These are phyloP conservation scores for Podotricha telesiphe DNA, from an alignment of 2,888 invertebrate species.

Conservation along the genomic window DNA sequence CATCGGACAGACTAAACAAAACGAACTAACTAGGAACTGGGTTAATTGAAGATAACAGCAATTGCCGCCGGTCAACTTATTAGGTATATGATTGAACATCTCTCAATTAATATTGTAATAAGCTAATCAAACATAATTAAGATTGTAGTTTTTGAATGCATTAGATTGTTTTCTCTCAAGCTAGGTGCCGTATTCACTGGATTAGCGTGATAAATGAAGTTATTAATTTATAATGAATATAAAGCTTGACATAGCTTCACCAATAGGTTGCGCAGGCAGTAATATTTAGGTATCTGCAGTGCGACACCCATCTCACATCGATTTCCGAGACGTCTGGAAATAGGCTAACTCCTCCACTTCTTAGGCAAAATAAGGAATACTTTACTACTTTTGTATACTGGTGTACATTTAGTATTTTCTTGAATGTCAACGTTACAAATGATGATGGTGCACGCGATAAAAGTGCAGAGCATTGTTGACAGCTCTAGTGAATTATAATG, in stretches of 20 bases:
- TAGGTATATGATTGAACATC: conserved; percentile 64
- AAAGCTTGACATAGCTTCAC: conserved; percentile 60
- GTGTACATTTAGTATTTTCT: neutral
- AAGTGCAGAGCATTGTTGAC: conserved; percentile 26
- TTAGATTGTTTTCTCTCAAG: conserved; percentile 11
- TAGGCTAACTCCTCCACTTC: conserved; percentile 43
- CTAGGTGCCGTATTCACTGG: neutral
- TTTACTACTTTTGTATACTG: neutral
- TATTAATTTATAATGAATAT: conserved; percentile 45
- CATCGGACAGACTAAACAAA: conserved; percentile 75
- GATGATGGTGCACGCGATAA: conserved; percentile 19
- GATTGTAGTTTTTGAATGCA: conserved; percentile 19
- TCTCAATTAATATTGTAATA: conserved; percentile 65
- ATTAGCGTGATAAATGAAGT: conserved; percentile 20
- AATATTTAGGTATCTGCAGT: conserved; percentile 68
- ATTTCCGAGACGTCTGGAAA: conserved; percentile 58
- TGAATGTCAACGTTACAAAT: conserved; percentile 19
- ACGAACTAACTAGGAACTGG: conserved; percentile 71
- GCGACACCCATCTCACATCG: conserved; percentile 68
- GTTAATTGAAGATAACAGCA: conserved; percentile 79
- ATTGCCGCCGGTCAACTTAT: conserved; percentile 61
- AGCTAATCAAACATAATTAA: conserved; percentile 54
- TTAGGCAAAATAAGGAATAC: conserved; percentile 13
- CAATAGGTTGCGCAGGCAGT: conserved; percentile 51
- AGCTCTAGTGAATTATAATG: conserved; percentile 57